Base-by-base conservation (phyloP, 2,888 invertebrate genomes). In the Periphyllus acericola region DNA sequence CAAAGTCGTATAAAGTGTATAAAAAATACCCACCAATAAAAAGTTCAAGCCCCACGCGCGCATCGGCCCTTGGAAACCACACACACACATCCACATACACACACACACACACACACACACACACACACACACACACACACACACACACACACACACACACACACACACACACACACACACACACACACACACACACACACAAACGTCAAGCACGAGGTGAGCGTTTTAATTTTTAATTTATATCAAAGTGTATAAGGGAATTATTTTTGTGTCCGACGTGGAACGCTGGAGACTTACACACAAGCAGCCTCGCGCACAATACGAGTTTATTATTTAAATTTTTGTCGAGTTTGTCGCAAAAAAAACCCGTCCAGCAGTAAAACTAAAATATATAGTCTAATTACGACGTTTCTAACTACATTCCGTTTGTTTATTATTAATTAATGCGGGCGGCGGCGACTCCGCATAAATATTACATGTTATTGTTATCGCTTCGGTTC, bases 311-410 rank as follows among this genome's bases (percentile, higher is more conserved):
- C 21, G 3, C 52, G 4, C 60, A 40, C 40, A 19, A 83, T 83
- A 72, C 21, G 55, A 76, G 75, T 76, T 40, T 76, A 76, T 84
- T 84, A 75, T 84, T 84, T 66, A 84, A 75, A 84, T 84, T 84
- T 75, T 66, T 66, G 40, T 66, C 32, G 40, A 75, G 60, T 60
- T 60, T 29, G 19, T 25, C 21, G 55, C 36, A 29, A 36, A 55
- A 83, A 74, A 36, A 75, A 40, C 21, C 34, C 40, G 40, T 32
- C 66, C 46, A 66, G 17, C 46, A 75, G 60, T 83, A 84, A 66
- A 66, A 84, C 29, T 36, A 83, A 76, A 76, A 84, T 76, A 40
- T 83, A 66, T 32, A 75, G 75, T 75, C 40, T 76, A 84, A 84
- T 66, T 84, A 60, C 46, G 75, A 76, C 66, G 40, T 84, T 75